Evolutionary conservation across 2,888 invertebrate species (phyloP), one percentile per base, ranked within the genome.

Genomic region (Branchellion lobata): DNA sequence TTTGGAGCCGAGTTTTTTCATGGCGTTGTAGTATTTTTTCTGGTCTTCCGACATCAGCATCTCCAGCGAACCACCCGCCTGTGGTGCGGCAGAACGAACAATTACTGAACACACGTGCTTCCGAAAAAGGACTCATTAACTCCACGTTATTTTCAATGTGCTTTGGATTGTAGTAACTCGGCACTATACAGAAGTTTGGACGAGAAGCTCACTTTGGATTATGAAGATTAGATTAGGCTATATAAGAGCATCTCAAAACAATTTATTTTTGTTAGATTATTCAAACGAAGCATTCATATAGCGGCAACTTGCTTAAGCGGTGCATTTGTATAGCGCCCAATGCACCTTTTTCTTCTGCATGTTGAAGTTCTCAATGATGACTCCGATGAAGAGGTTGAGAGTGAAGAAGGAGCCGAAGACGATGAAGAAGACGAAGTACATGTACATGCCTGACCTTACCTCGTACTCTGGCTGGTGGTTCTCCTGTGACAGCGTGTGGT

Each of bases 341-440:
- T 88, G 87, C 86, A 90, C 89, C 89, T 97, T 97, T 90, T 97
- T 97, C 91, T 98, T 98, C 89, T 98, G 97, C 90, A 96, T 96
- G 89, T 98, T 98, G 90, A 98, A 98, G 90, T 98, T 98, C 90
- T 98, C 97, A 89, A 98, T 98, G 91, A 98, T 98, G 88, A 98
- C 97, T 91, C 98, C 97, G 91, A 98, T 97, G 91, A 98, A 98
- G 88, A 98, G 93, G 90, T 98, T 98, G 85, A 98, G 92, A 87
- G 98, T 98, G 91, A 98, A 98, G 91, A 98, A 98, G 86, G 97
- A 96, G 86, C 98, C 97, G 89, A 97, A 97, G 88, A 98, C 96
- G 88, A 98, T 98, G 91, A 98, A 98, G 90, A 97, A 94, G 92
- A 98, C 97, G 90, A 98, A 98, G 91, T 97, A 97, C 85, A 97